Evolutionary conservation across 2,888 invertebrate species (phyloP), one percentile per base, ranked within the genome.

Genomic region (Siphlonurus alternatus): DNA sequence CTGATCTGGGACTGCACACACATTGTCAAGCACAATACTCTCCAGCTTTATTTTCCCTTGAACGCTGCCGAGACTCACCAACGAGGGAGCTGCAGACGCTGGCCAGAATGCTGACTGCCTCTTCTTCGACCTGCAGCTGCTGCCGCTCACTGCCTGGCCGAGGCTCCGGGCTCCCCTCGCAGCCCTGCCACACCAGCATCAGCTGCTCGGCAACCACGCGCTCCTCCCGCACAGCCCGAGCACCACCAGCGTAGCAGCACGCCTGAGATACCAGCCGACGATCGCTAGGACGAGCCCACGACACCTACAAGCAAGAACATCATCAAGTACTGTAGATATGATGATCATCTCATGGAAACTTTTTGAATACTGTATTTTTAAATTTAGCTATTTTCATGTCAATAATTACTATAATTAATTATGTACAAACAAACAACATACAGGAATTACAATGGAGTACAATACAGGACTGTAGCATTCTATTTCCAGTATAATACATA

Each of bases 191-290:
- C 38, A 38, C 38, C 15, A 10, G 5, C 38, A 38, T 38, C 38
- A 38, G 38, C 38, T 38, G 38, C 38, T 38, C 38, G 5, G 38
- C 38, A 38, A 38, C 38, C 7, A 38, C 38, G 15, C 38, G 38
- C 80, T 84, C n/a, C 81, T 80, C 68, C 78, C 81, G 20, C 80
- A 61, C 66, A 18, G 64, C 64, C 5, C 51, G 66, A 10, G 67
- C 66, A 53, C 63, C 66, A 10, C 63, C 66, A 2, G 60, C 67
- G 15, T 65, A 38, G 38, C 38, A 38, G 15, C 38, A 38, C 5
- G 38, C 38, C 38, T 38, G 38, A 15, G 38, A 38, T 15, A 38
- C 15, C 38, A 38, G 38, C 38, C 5, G 38, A 10, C 38, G 38
- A 38, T 38, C 38, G 5, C 7, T 38, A 15, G 7, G 7, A 10